Percentiles rank a stretch among this genome's conserved stretches.
These are phyloP conservation scores for Pyrochroa serraticornis DNA, from an alignment of 2,888 invertebrate genomes.

Conservation along the genomic window DNA sequence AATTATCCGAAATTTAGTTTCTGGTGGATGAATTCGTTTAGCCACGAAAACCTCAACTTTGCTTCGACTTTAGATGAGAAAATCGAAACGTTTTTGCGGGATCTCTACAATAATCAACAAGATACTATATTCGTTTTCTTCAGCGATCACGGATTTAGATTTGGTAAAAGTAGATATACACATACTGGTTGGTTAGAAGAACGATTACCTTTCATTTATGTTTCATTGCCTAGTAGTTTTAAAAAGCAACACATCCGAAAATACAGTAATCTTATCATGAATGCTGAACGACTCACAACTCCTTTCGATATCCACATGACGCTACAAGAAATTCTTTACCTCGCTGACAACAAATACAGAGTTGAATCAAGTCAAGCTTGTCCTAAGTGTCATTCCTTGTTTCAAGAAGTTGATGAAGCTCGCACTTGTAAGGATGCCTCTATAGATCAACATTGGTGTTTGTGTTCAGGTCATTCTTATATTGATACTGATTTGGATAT, in stretches of 20 bases:
- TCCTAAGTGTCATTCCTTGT: slow-evolving; percentile 5
- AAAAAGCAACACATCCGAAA: slow-evolving; percentile 62
- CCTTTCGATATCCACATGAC: slow-evolving; percentile 4
- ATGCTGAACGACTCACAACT: slow-evolving; percentile 1
- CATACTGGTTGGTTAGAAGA: slow-evolving; percentile 80
- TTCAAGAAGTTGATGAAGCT: background rate
- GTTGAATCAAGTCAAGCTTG: background rate
- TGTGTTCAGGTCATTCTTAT: slow-evolving; percentile 66
- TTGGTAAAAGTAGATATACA: slow-evolving; percentile 70
- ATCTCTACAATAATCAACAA: slow-evolving; percentile 59
- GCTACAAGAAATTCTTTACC: background rate
- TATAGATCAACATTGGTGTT: slow-evolving; percentile 70
- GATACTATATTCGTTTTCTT: slow-evolving; percentile 74
- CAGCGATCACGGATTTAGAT: slow-evolving; percentile 81
- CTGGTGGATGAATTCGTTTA: slow-evolving; percentile 82
- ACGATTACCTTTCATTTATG: slow-evolving; percentile 74
- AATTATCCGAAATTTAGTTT: slow-evolving; percentile 72
- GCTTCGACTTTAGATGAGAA: slow-evolving; percentile 71
- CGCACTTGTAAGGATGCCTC: slow-evolving; percentile 2
- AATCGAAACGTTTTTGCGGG: slow-evolving; percentile 64
- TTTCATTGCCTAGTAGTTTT: slow-evolving; percentile 71
- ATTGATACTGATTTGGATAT: slow-evolving; percentile 58
- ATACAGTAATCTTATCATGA: slow-evolving; percentile 59
- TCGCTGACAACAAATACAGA: background rate
- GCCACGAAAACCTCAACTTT: slow-evolving; percentile 72